Conservation (phyloP, 1,140 invertebrate genomes). For the Drosophila littoralis region DNA sequence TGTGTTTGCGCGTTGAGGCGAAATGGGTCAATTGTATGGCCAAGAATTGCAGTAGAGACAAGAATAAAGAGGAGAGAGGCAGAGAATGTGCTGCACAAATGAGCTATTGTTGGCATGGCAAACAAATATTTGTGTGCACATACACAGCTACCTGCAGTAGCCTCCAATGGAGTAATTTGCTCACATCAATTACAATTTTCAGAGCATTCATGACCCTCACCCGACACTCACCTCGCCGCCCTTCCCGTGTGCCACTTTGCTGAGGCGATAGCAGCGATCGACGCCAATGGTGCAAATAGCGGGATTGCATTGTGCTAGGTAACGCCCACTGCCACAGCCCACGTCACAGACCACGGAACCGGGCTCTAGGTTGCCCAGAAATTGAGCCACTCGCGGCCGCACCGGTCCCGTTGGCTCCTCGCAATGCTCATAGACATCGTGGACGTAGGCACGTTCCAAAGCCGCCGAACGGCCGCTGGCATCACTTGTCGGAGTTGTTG, state of each 20-base stretch:
- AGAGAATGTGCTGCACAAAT: slow-evolving; percentile 8
- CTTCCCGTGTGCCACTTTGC: slow-evolving; percentile 90
- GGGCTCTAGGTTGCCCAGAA: slow-evolving; percentile 94
- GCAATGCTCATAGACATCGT: slow-evolving; percentile 96
- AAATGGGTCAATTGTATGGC: slow-evolving; percentile 75
- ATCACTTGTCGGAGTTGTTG: slow-evolving; percentile 63
- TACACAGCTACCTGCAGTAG: slow-evolving; percentile 19
- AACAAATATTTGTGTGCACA: slow-evolving; percentile 14
- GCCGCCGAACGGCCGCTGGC: slow-evolving; percentile 87
- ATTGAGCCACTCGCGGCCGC: slow-evolving; percentile 94
- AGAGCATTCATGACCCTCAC: slow-evolving; percentile 3
- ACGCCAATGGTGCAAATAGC: slow-evolving; percentile 93
- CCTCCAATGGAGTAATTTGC: slow-evolving; percentile 31
- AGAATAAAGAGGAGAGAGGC: neutral
- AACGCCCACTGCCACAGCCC: slow-evolving; percentile 97
- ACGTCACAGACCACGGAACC: slow-evolving; percentile 96
- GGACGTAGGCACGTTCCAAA: slow-evolving; percentile 96
- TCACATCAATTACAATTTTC: slow-evolving; percentile 53
- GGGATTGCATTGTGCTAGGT: slow-evolving; percentile 92
- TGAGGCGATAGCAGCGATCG: slow-evolving; percentile 93
- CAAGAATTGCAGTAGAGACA: slow-evolving; percentile 33
- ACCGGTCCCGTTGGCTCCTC: slow-evolving; percentile 89
- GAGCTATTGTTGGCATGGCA: slow-evolving; percentile 15
- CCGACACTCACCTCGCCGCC: slow-evolving; percentile 90
- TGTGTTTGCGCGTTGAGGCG: slow-evolving; percentile 46